phyloP scores from a whole-genome alignment of 2,888 invertebrate genomes.

The Scaptomyza caliginosa region DNA sequence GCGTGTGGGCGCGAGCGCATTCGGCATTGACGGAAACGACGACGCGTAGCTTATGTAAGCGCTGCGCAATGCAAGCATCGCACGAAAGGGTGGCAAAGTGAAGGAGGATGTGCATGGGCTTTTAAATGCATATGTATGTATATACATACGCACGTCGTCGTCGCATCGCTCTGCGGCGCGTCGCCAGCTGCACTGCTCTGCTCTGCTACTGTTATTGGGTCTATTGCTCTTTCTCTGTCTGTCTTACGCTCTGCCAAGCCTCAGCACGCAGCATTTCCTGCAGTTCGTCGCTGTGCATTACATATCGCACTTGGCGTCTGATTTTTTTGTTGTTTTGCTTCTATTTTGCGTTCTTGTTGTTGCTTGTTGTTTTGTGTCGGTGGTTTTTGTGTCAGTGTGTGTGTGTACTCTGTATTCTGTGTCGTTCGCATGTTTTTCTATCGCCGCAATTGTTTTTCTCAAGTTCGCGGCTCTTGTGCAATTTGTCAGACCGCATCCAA shows the following conservation, averaged over 20 bases:
- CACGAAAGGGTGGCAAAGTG: neutral
- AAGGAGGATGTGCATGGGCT: constrained; percentile 22
- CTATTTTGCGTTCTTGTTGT: neutral
- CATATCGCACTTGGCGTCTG: constrained; percentile 42
- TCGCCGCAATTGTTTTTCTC: constrained; percentile 70
- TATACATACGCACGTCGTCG: constrained; percentile 63
- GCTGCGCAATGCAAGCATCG: constrained; percentile 22
- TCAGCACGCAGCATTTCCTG: constrained; percentile 48
- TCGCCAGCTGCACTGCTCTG: constrained; percentile 4
- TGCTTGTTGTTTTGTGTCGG: constrained; percentile 4
- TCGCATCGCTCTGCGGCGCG: too few species aligned
- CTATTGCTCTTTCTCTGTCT: constrained; percentile 1
- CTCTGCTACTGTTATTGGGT: neutral
- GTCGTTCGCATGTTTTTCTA: constrained; percentile 67
- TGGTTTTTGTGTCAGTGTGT: constrained; percentile 1
- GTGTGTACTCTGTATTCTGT: constrained; percentile 31
- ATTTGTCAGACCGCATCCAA: constrained; percentile 53
- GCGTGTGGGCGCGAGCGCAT: constrained; percentile 61
- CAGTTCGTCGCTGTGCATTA: constrained; percentile 62
- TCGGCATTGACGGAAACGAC: constrained; percentile 68
- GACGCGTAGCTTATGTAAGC: constrained; percentile 70
- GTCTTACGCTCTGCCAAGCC: neutral
- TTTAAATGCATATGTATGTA: constrained; percentile 61
- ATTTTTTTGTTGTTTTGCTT: constrained; percentile 12
- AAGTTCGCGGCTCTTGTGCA: constrained; percentile 72